Evolutionary conservation across 1,140 invertebrate genomes (phyloP), one percentile per base, ranked within the genome.

Genomic region (Heliconius himera): DNA sequence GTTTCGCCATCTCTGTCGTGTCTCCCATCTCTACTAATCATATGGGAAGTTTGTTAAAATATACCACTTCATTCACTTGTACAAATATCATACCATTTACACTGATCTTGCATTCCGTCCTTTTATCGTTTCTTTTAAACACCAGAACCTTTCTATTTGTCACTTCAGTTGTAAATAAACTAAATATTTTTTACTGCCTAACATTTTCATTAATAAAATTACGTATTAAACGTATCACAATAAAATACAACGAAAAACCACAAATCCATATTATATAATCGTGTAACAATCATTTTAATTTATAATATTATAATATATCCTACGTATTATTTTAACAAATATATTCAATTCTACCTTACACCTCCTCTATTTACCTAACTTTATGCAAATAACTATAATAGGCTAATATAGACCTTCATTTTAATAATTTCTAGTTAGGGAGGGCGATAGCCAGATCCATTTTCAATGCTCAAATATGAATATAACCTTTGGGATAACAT

Each of bases 391-490:
- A 51, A 73, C 20, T 46, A 22, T 73, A 73, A 73, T 46, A 33
- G 78, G 60, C 33, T 76, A 75, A 78, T 81, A 49, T 74, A 74
- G 29, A 73, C 77, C 80, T 75, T 81, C 70, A 81, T 81, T 81
- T 78, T 81, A 78, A 81, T 81, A 81, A 81, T 81, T 81, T 81
- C 77, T 60, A 76, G 74, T 80, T 73, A 81, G 76, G 71, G 41
- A 70, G 66, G 76, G 66, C 73, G 66, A 72, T 78, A 60, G 36
- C 72, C 46, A 76, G 49, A 75, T 73, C 73, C 66, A 46, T 81
- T 81, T 81, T 76, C 73, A 60, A 79, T 70, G 66, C 70, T 75
- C 70, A 66, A 78, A 73, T 77, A 66, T 26, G 60, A 49, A 70
- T 74, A 56, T 80, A 80, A 73, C 79, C 36, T 73, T 74, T 66